Evolutionary conservation across 2,797 vertebrate species (phyloP), one percentile per base, ranked within the genome.

Genomic region (Darevskia mixta): DNA sequence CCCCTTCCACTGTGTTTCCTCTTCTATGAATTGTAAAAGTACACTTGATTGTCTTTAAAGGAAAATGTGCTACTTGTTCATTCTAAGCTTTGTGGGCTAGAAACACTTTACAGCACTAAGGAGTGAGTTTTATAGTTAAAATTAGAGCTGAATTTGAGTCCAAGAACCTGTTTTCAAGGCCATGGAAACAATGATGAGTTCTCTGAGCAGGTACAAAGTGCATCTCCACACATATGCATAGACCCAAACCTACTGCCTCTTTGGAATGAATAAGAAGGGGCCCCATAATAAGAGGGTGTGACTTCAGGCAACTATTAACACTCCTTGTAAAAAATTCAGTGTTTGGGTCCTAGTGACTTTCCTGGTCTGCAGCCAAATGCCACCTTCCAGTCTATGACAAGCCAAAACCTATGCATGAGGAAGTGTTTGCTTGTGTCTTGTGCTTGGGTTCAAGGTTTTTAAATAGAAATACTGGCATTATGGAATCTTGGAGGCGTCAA

Each of bases 401-500:
- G 18, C 32, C 58, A 35, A 72, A 72, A 43, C 18, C 82, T 20
- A 66, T 64, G 5, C 20, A 15, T 5, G 11, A 8, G 35, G 20
- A 35, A 64, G 17, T 0, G 5, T 29, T 45, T 15, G 41, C 18
- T 32, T 29, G 0, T 23, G 15, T 32, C 67, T 55, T n/a, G 55
- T 1, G 25, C 23, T 77, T 43, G 76, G n/a, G 43, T 87, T 23
- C 78, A 35, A 38, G 23, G 38, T 32, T 79, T n/a, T 58, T 75
- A 71, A 55, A 27, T 3, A 7, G 17, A 58, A 61, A 27, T 18
- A 23, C 15, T 61, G 3, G 5, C 32, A 17, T 20, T 7, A 3
- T 67, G n/a, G 18, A 49, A 43, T 29, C 77, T 38, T 11, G 69
- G 11, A 25, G 49, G 1, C 5, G 10, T 95, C 95, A 99, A 95